These are phyloP conservation scores for Phengaris arion DNA, from an alignment of 2,888 invertebrate species.

Conservation along the genomic window DNA sequence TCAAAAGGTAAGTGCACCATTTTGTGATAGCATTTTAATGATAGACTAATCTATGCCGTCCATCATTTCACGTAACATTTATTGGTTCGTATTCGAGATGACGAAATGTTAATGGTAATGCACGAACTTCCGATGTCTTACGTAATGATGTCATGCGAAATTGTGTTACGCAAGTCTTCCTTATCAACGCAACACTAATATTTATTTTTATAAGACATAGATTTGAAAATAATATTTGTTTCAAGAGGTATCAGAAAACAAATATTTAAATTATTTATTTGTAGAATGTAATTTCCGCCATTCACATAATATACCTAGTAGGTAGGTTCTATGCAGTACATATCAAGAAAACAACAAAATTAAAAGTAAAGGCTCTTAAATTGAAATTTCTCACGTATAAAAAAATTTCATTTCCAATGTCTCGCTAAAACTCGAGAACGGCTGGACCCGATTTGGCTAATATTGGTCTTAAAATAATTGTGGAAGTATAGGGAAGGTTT, in stretches of 20 bases:
- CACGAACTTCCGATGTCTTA: constrained; percentile 17
- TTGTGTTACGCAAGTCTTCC: background rate
- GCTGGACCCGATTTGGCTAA: too few species aligned
- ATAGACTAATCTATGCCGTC: constrained; percentile 6
- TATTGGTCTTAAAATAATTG: too few species aligned
- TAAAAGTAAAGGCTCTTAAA: too few species aligned
- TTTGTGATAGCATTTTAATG: background rate
- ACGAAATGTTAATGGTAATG: constrained; percentile 11
- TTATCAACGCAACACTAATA: constrained; percentile 7
- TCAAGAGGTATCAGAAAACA: background rate
- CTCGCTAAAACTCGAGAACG: too few species aligned
- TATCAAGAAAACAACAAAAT: too few species aligned
- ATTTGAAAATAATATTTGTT: background rate
- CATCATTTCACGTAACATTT: background rate
- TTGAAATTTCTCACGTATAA: too few species aligned
- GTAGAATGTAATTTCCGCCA: background rate
- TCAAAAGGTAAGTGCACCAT: constrained; percentile 6
- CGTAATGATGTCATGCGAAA: constrained; percentile 7
- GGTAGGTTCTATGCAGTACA: too few species aligned
- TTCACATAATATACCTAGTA: too few species aligned
- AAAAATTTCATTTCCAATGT: too few species aligned
- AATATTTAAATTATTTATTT: background rate
- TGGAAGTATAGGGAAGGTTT: too few species aligned
- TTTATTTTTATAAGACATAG: background rate
- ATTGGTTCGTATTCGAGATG: constrained; percentile 5